Evolutionary conservation across 37 sponge, comb jelly and placozoan genomes (phyloP).

Genomic region (Amphimedon queenslandica): DNA sequence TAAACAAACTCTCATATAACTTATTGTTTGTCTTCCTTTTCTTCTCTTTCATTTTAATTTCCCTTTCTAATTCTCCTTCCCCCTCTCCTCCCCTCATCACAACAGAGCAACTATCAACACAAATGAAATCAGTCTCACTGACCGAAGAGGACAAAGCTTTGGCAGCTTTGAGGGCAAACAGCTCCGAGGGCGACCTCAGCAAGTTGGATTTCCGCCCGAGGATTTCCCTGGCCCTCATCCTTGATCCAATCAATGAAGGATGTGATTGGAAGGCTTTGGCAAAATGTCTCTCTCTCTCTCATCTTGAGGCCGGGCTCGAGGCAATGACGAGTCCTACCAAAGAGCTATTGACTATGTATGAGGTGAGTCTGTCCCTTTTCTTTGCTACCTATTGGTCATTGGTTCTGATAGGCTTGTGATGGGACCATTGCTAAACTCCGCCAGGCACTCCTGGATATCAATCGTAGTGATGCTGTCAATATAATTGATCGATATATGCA

Average conservation of each 20-base stretch:
- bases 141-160: constrained; percentile 27
- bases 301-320: constrained; percentile 35
- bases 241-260: constrained; percentile 40
- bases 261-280: constrained; percentile 33
- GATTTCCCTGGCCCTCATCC: constrained; percentile 47
- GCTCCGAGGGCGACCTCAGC: constrained; percentile 24
- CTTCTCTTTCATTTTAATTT: background rate
- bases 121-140: constrained; percentile 45
- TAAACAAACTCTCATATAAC: too few species aligned
- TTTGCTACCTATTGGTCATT: background rate
- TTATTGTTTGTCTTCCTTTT: too few species aligned
- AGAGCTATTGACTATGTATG: constrained; percentile 55
- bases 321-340: constrained; percentile 60
- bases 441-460: constrained; percentile 30
- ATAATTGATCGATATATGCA: constrained; percentile 48
- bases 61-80: too few species aligned
- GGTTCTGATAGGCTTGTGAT: constrained; percentile 41
- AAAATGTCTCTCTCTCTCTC: constrained; percentile 19
- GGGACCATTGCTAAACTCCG: constrained; percentile 49
- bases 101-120: constrained; percentile 35
- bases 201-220: constrained; percentile 39
- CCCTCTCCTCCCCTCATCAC: too few species aligned
- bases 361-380: too few species aligned
- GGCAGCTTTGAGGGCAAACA: too few species aligned
- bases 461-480: constrained; percentile 48